Base-by-base conservation (phyloP, 1,140 invertebrate species). In the Wasmannia auropunctata region DNA sequence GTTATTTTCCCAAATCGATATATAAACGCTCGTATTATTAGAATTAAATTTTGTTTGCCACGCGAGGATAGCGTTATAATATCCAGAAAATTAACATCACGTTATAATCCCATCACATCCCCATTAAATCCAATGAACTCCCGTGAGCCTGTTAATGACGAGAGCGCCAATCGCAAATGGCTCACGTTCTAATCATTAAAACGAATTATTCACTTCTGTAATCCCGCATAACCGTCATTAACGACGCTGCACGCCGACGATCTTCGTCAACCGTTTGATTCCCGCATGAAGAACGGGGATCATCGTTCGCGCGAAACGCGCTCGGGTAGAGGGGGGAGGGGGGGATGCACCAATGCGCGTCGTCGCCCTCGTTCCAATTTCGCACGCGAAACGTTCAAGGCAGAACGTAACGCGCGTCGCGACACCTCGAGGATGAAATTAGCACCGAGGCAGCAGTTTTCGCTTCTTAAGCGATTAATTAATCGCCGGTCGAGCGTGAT, bases 391-490 rank as follows among this genome's bases (percentile, higher is more conserved):
- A 31, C 34, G 72, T 37, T 11, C 5, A 7, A 65, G 49, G 11
- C 3, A 31, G 5, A 8, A 22, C 43, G 69, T 34, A 6, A 56
- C 54, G 28, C 28, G 62, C 60, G 16, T 43, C 16, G 3, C 37
- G 46, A 58, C 54, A 40, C 19, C 49, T 16, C 22, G 7, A 22
- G 72, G 31, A 40, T 19, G 43, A 46, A 75, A 62, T 76, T 76
- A 70, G 22, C 37, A 43, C 28, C 31, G 34, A 37, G 37, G 69
- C 51, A 51, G 40, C 69, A 77, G 70, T 81, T 37, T 89, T 86
- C 88, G 76, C 85, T 89, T 72, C 67, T 89, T 89, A 89, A 77
- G 75, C 86, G 85, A 89, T 90, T 90, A 90, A 89, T 90, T 90
- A 89, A 90, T 77, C 86, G 69, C n/a, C 56, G 80, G 31, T 34